phyloP scores from a whole-genome alignment of 53 echinoderm and acorn worm species.

The Mesocentrotus franciscanus region DNA sequence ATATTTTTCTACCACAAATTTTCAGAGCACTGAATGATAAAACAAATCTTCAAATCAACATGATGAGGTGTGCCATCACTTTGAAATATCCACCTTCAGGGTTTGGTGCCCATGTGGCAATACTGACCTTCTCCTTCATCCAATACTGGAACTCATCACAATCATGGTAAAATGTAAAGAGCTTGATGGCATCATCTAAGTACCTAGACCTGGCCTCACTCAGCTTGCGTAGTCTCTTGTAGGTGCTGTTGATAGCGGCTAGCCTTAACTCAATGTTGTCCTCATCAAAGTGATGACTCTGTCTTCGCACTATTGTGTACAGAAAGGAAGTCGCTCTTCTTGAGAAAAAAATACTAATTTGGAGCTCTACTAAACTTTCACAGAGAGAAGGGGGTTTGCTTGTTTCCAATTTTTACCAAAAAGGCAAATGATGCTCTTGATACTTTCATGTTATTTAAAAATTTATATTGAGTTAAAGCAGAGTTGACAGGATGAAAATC shows the following conservation, averaged over 20 bases:
- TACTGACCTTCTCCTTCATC: conserved; percentile 88
- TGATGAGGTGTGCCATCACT: too few species aligned
- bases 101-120: not conserved
- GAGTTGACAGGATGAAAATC: too few species aligned
- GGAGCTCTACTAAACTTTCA: not conserved
- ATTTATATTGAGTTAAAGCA: too few species aligned
- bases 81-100: too few species aligned
- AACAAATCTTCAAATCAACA: too few species aligned
- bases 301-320: conserved; percentile 68
- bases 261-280: conserved; percentile 92
- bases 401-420: too few species aligned
- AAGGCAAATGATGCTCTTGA: too few species aligned
- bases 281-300: conserved; percentile 87
- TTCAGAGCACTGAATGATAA: too few species aligned
- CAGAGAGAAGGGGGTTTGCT: not conserved
- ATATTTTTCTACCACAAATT: too few species aligned
- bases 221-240: conserved; percentile 85
- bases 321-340: not conserved
- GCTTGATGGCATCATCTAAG: conserved; percentile 91
- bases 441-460: too few species aligned
- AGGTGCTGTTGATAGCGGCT: conserved; percentile 88
- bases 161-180: conserved; percentile 95
- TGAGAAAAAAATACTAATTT: not conserved
- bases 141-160: conserved; percentile 98
- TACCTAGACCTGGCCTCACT: conserved; percentile 82